A percentile compares a stretch with the other conserved stretches of the same genome.
Evolutionary conservation across 1,140 invertebrate genomes (phyloP).

Genomic region (Arctopsyche grandis): DNA sequence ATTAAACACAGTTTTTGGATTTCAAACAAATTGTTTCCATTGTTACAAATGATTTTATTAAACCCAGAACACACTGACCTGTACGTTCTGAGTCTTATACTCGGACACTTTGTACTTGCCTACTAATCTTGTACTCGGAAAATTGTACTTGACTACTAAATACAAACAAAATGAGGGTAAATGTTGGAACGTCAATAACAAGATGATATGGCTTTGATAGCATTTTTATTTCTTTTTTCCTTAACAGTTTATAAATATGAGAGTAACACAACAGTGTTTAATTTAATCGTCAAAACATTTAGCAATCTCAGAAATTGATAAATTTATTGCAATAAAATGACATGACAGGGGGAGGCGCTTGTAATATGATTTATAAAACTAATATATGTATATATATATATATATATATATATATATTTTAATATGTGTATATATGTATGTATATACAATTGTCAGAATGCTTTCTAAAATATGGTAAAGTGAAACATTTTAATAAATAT

Average conservation of each 20-base stretch:
- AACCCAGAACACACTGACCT: too few relatives aligned
- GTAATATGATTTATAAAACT: conserved; percentile 51
- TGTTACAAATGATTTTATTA: too few relatives aligned
- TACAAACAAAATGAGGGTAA: too few relatives aligned
- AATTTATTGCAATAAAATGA: conserved; percentile 55
- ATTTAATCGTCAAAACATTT: conserved; percentile 55
- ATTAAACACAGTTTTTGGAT: neutral
- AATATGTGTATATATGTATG: conserved; percentile 15
- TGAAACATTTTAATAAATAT: conserved; percentile 54
- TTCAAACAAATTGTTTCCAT: too few relatives aligned
- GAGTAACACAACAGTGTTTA: conserved; percentile 66
- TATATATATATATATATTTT: conserved; percentile 42
- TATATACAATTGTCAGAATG: conserved; percentile 52
- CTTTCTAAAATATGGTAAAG: conserved; percentile 54
- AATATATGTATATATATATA: conserved; percentile 43
- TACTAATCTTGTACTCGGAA: too few relatives aligned
- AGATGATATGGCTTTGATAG: conserved; percentile 48
- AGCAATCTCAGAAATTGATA: conserved; percentile 52
- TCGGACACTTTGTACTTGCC: too few relatives aligned
- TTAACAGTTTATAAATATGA: conserved; percentile 68
- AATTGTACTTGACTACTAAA: too few relatives aligned
- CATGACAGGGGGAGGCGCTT: conserved; percentile 51
- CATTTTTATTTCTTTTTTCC: conserved; percentile 55
- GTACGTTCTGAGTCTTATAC: too few relatives aligned
- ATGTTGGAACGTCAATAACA: too few relatives aligned